Conservation (phyloP, 2,797 vertebrate species). For the Myripristis murdjan region DNA sequence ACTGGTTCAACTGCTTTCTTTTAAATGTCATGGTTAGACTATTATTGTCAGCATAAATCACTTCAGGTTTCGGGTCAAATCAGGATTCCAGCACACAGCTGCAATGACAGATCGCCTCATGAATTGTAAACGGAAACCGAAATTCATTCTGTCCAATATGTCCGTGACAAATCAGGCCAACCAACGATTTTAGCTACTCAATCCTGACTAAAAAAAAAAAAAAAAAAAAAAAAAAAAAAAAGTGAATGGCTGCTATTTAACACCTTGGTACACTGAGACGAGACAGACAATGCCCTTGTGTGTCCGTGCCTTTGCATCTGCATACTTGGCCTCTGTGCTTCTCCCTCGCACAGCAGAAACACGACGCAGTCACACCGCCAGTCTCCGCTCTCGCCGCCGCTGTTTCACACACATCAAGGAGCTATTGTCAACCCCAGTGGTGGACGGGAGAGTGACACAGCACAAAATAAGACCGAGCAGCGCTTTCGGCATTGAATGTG, state of each 20-base stretch:
- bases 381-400: background rate
- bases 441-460: background rate
- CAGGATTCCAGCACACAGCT: background rate
- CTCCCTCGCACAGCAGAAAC: slow-evolving; percentile 35
- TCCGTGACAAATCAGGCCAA: background rate
- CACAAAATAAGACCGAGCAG: background rate
- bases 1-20: slow-evolving; percentile 46
- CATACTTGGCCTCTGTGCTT: slow-evolving; percentile 16
- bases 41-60: slow-evolving; percentile 5
- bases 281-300: slow-evolving; percentile 21
- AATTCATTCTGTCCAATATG: background rate
- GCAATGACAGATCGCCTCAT: background rate
- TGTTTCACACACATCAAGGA: slow-evolving; percentile 9
- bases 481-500: background rate
- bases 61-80: background rate
- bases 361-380: background rate
- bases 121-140: background rate
- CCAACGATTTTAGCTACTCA: background rate
- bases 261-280: background rate
- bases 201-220: background rate
- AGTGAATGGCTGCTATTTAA: background rate
- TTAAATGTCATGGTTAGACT: background rate
- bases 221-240: background rate
- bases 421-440: background rate
- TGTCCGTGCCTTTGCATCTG: slow-evolving; percentile 8